phyloP scores from a whole-genome alignment of 2,888 invertebrate genomes.

The Andricus quercusramuli region DNA sequence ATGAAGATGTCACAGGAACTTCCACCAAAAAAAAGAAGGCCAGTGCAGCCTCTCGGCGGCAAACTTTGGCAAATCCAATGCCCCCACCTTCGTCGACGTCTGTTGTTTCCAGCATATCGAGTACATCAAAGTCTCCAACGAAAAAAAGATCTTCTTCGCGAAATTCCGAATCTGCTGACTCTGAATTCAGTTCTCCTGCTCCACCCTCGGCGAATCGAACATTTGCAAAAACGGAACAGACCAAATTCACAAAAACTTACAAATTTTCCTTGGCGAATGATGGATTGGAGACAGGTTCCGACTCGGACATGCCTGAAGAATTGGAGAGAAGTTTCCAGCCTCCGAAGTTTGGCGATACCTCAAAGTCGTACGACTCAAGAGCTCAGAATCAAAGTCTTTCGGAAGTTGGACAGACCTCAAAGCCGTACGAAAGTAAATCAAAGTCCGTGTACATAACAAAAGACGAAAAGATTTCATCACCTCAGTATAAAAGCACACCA shows the following conservation, averaged over 20 bases:
- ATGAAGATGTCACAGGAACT: conserved; percentile 74
- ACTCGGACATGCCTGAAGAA: conserved; percentile 82
- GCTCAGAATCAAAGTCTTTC: conserved; percentile 48
- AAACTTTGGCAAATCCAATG: conserved; percentile 76
- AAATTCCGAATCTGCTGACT: conserved; percentile 64
- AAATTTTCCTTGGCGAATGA: conserved; percentile 78
- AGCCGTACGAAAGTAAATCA: conserved; percentile 60
- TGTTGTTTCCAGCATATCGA: conserved; percentile 43
- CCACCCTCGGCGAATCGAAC: conserved; percentile 60
- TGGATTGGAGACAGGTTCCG: conserved; percentile 86
- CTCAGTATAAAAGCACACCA: conserved; percentile 67
- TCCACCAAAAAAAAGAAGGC: conserved; percentile 79
- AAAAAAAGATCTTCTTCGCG: conserved; percentile 64
- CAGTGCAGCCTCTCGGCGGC: conserved; percentile 78
- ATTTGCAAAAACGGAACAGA: conserved; percentile 60
- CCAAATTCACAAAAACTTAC: conserved; percentile 63
- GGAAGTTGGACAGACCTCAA: conserved; percentile 57
- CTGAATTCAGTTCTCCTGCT: conserved; percentile 54
- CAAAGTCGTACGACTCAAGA: conserved; percentile 58
- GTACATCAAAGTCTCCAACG: conserved; percentile 61
- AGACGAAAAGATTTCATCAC: conserved; percentile 65
- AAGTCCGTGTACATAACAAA: conserved; percentile 58
- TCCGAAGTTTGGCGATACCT: conserved; percentile 59
- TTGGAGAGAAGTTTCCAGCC: conserved; percentile 51
- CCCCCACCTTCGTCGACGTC: conserved; percentile 68